phyloP scores from a whole-genome alignment of 2,797 vertebrate genomes.

The Poecilia gillii region DNA sequence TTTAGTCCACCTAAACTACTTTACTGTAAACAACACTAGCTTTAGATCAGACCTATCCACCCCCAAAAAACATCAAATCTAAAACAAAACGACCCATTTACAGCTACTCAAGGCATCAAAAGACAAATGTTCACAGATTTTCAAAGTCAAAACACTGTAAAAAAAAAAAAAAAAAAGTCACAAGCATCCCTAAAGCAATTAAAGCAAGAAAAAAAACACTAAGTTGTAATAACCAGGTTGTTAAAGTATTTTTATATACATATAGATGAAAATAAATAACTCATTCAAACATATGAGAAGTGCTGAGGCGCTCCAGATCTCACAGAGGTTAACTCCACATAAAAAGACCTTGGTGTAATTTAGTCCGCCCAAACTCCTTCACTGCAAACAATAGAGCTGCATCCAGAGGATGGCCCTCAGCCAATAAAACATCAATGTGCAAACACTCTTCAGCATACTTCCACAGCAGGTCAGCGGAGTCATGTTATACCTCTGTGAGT shows the following conservation, averaged over 20 bases:
- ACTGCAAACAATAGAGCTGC: constrained; percentile 65
- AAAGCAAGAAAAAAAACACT: background rate
- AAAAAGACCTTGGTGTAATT: constrained; percentile 41
- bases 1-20: background rate
- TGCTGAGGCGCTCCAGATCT: background rate
- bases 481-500: background rate
- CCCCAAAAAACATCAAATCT: background rate
- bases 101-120: background rate
- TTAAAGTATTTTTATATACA: background rate
- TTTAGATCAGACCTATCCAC: background rate
- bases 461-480: background rate
- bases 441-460: constrained; percentile 3
- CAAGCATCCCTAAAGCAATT: background rate
- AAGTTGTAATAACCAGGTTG: background rate
- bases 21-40: background rate
- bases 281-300: background rate
- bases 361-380: constrained; percentile 49
- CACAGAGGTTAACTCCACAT: constrained; percentile 18
- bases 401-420: constrained; percentile 43
- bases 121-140: background rate
- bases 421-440: constrained; percentile 48
- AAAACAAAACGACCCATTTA: background rate
- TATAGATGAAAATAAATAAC: background rate
- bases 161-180: background rate
- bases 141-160: background rate